Evolutionary conservation across 2,113 vertebrate species (phyloP).

Genomic region (Indicator indicator): DNA sequence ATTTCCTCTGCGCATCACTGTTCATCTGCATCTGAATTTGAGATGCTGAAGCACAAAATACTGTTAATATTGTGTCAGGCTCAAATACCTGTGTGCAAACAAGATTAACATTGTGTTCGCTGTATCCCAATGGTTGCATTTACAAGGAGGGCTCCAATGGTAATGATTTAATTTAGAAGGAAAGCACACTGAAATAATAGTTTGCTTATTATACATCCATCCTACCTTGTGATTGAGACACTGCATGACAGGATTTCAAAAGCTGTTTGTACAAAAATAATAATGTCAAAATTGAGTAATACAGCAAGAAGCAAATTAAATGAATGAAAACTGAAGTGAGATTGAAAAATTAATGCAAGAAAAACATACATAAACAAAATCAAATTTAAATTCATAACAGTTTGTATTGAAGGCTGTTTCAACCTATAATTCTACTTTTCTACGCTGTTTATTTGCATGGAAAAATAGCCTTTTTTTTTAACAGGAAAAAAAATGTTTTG

Average conservation of each 20-base stretch:
- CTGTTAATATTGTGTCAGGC: slow-evolving; percentile 40
- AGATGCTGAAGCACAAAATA: slow-evolving; percentile 61
- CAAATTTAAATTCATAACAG: slow-evolving; percentile 65
- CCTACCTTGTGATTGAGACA: slow-evolving; percentile 98
- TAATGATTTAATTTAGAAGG: slow-evolving; percentile 62
- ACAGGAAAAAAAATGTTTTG: neutral
- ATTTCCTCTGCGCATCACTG: neutral
- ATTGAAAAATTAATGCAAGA: slow-evolving; percentile 75
- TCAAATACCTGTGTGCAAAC: slow-evolving; percentile 50
- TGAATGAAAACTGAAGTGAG: slow-evolving; percentile 86
- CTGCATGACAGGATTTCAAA: slow-evolving; percentile 99
- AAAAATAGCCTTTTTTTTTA: neutral
- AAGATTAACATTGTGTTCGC: slow-evolving; percentile 36
- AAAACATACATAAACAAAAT: slow-evolving; percentile 77
- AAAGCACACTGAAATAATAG: slow-evolving; percentile 69
- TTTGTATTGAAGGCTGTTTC: slow-evolving; percentile 35
- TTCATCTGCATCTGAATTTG: slow-evolving; percentile 17
- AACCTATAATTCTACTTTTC: neutral
- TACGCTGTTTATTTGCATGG: neutral
- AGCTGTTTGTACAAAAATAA: slow-evolving; percentile 95
- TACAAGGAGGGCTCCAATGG: slow-evolving; percentile 43
- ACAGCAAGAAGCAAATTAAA: slow-evolving; percentile 86
- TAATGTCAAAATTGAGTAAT: slow-evolving; percentile 84
- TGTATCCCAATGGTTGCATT: slow-evolving; percentile 32
- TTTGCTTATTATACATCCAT: slow-evolving; percentile 75